A percentile compares a stretch with the other conserved stretches of the same genome.
These are phyloP conservation scores for Jaculus jaculus DNA, from an alignment of 2,113 vertebrate species.

Conservation along the genomic window DNA sequence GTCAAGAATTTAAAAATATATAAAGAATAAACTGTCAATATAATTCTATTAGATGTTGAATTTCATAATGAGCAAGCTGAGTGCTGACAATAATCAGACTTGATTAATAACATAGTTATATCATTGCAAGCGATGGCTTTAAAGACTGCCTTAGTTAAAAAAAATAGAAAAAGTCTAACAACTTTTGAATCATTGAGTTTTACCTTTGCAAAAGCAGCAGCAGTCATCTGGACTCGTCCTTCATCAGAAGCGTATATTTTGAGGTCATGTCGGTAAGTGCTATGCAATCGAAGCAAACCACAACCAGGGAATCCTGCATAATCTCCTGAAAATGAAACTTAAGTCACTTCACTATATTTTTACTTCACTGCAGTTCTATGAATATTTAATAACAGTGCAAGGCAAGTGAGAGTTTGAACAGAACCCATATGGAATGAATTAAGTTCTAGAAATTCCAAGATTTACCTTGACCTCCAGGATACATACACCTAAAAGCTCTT, in stretches of 20 bases:
- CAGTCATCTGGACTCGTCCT: conserved; percentile 94
- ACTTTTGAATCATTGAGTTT: background rate
- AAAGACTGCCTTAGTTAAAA: conserved; percentile 14
- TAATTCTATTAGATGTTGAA: background rate
- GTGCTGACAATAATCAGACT: background rate
- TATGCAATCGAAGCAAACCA: conserved; percentile 92
- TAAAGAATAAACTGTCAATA: background rate
- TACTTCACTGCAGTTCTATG: conserved; percentile 44
- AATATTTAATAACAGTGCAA: conserved; percentile 40
- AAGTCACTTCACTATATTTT: conserved; percentile 77
- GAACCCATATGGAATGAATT: background rate
- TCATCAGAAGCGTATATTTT: conserved; percentile 95
- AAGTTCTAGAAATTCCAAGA: conserved; percentile 29
- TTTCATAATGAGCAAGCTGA: conserved; percentile 1
- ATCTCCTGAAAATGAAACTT: conserved; percentile 88
- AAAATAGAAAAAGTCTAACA: conserved; percentile 29
- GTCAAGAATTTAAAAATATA: background rate
- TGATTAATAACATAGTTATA: background rate
- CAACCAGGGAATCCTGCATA: conserved; percentile 94
- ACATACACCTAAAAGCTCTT: conserved; percentile 94
- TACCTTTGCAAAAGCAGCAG: conserved; percentile 95
- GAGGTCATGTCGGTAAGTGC: conserved; percentile 93
- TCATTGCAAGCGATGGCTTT: background rate
- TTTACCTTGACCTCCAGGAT: conserved; percentile 94
- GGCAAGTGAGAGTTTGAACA: conserved; percentile 31